Evolutionary conservation across 2,113 vertebrate species (phyloP).

Genomic region (Erythrolamprus reginae): DNA sequence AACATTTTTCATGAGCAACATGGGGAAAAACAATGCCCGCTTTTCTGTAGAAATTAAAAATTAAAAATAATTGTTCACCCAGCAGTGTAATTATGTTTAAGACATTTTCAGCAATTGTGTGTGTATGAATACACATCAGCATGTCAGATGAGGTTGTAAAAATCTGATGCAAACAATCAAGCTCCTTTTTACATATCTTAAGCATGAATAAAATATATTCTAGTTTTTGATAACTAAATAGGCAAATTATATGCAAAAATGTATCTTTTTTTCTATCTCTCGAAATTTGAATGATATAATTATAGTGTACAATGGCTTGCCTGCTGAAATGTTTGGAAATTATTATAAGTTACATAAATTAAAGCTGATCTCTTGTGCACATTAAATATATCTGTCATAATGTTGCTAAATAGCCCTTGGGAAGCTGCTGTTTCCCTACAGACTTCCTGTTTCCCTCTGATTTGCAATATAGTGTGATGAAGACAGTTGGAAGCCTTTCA

Average conservation of each 20-base stretch:
- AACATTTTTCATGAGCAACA: slow-evolving; percentile 33
- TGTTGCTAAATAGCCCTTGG: not conserved
- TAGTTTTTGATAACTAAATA: not conserved
- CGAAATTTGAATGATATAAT: not conserved
- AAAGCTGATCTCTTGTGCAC: not conserved
- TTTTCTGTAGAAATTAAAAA: slow-evolving; percentile 24
- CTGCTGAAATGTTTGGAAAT: not conserved
- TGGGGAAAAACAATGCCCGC: slow-evolving; percentile 30
- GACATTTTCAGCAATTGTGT: not conserved
- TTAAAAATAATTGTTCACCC: not conserved
- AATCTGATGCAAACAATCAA: not conserved
- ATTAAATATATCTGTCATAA: not conserved
- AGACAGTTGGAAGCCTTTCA: not conserved
- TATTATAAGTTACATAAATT: not conserved
- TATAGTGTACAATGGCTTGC: not conserved
- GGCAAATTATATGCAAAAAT: not conserved
- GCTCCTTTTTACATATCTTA: slow-evolving; percentile 17
- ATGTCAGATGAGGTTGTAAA: not conserved
- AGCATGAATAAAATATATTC: slow-evolving; percentile 17
- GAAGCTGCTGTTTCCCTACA: not conserved
- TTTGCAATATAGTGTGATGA: not conserved
- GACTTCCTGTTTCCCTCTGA: not conserved
- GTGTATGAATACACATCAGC: not conserved
- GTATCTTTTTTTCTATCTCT: not conserved
- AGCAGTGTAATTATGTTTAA: not conserved